A percentile compares a stretch with the other conserved stretches of the same genome.
Evolutionary conservation across 2,888 invertebrate genomes (phyloP).

Genomic region (Eudasyphora cyanicolor): DNA sequence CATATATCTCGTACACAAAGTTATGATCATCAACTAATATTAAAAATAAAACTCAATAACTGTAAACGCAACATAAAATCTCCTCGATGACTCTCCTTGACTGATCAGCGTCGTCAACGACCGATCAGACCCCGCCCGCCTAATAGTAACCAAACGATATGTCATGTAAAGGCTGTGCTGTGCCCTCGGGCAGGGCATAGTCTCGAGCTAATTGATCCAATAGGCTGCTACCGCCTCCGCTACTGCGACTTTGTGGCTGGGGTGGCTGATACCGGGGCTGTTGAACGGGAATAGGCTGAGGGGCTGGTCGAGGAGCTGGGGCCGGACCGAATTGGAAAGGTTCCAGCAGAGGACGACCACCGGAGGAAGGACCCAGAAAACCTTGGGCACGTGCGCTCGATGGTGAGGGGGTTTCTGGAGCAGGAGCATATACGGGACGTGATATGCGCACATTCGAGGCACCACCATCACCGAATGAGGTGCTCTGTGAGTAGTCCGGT

Average conservation of each 20-base stretch:
- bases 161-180: slow-evolving; percentile 87
- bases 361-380: slow-evolving; percentile 75
- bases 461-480: slow-evolving; percentile 76
- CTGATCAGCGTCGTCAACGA: background rate
- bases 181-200: slow-evolving; percentile 87
- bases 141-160: slow-evolving; percentile 92
- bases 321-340: slow-evolving; percentile 72
- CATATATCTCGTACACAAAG: slow-evolving; percentile 36
- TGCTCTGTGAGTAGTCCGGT: slow-evolving; percentile 58
- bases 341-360: slow-evolving; percentile 75
- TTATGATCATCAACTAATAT: slow-evolving; percentile 41
- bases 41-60: slow-evolving; percentile 51
- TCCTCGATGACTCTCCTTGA: slow-evolving; percentile 52
- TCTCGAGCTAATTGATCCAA: slow-evolving; percentile 91
- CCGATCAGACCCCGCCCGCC: slow-evolving; percentile 56
- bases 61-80: slow-evolving; percentile 59
- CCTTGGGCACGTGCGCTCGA: slow-evolving; percentile 76
- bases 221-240: slow-evolving; percentile 81
- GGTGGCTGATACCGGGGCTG: slow-evolving; percentile 72
- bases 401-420: slow-evolving; percentile 73
- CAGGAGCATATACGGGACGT: slow-evolving; percentile 77
- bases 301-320: slow-evolving; percentile 69
- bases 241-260: slow-evolving; percentile 74
- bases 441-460: slow-evolving; percentile 76
- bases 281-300: slow-evolving; percentile 69